These are phyloP conservation scores for Tillus elongatus DNA, from an alignment of 2,888 invertebrate species.

Conservation along the genomic window DNA sequence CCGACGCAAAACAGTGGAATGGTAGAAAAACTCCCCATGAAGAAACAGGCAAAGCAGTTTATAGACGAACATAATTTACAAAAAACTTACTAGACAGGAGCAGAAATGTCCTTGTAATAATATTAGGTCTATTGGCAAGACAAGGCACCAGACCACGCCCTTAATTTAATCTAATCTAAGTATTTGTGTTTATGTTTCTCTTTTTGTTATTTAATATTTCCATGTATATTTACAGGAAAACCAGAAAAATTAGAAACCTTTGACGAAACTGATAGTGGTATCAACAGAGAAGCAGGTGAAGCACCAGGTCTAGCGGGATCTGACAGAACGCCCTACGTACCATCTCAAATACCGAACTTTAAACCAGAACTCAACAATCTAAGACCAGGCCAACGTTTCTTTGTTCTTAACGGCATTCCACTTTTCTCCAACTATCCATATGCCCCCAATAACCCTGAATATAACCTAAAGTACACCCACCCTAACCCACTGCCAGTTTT, in stretches of 20 bases:
- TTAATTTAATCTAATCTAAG: too few species aligned
- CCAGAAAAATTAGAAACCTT: slow-evolving; percentile 39
- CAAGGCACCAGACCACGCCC: too few species aligned
- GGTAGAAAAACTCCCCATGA: too few species aligned
- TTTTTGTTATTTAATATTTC: too few species aligned
- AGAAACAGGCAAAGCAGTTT: too few species aligned
- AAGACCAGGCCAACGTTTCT: slow-evolving; percentile 47
- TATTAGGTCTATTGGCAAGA: too few species aligned
- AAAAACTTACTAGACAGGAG: too few species aligned
- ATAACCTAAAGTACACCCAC: slow-evolving; percentile 17
- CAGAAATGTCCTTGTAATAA: too few species aligned
- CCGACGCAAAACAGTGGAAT: too few species aligned
- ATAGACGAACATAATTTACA: too few species aligned
- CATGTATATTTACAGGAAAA: slow-evolving; percentile 22
- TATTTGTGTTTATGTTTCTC: too few species aligned
- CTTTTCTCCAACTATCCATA: slow-evolving; percentile 36
- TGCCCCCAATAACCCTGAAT: slow-evolving; percentile 17
- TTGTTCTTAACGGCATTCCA: slow-evolving; percentile 48
- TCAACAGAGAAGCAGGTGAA: slow-evolving; percentile 17
- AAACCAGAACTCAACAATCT: slow-evolving; percentile 18
- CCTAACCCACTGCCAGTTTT: slow-evolving; percentile 10
- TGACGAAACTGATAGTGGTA: slow-evolving; percentile 27
- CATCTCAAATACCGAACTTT: slow-evolving; percentile 10
- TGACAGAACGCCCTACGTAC: slow-evolving; percentile 19
- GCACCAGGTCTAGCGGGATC: slow-evolving; percentile 27